phyloP scores from a whole-genome alignment of 2,797 vertebrate genomes.

The Sebastes alutus region DNA sequence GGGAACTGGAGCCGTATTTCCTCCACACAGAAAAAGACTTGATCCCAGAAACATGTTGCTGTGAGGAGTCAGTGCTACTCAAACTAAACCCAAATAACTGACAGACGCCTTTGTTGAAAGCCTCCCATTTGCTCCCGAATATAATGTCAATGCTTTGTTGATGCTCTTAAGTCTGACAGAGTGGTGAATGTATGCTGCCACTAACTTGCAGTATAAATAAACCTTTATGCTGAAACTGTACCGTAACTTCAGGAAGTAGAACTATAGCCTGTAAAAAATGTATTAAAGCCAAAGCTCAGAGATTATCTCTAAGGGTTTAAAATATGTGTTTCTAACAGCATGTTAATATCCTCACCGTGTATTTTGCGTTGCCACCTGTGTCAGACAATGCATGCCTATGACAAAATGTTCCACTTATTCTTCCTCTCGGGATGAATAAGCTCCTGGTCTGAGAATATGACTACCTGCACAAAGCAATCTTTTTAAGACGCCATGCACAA shows the following conservation, averaged over 20 bases:
- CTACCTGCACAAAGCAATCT: slow-evolving; percentile 37
- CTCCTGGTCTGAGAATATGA: slow-evolving; percentile 30
- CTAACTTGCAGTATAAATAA: not conserved
- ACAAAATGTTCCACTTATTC: not conserved
- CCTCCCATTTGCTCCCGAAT: not conserved
- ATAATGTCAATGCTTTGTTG: not conserved
- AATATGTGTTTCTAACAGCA: not conserved
- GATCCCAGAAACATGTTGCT: not conserved
- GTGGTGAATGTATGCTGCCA: not conserved
- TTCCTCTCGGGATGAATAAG: not conserved
- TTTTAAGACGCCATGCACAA: slow-evolving; percentile 46
- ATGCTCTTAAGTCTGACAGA: not conserved
- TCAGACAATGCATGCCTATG: not conserved
- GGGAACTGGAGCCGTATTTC: not conserved
- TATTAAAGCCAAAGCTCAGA: not conserved
- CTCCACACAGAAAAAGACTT: not conserved
- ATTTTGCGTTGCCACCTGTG: not conserved
- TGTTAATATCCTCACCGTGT: not conserved
- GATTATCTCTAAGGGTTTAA: not conserved
- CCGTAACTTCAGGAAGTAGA: not conserved
- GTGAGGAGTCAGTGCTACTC: not conserved
- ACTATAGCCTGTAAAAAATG: not conserved
- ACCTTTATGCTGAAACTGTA: not conserved
- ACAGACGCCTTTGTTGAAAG: not conserved
- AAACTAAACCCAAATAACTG: not conserved